Percentiles rank a stretch among this genome's conserved stretches.
These are phyloP conservation scores for Pangasius krempfi DNA, from an alignment of 2,797 vertebrate species.

Conservation along the genomic window DNA sequence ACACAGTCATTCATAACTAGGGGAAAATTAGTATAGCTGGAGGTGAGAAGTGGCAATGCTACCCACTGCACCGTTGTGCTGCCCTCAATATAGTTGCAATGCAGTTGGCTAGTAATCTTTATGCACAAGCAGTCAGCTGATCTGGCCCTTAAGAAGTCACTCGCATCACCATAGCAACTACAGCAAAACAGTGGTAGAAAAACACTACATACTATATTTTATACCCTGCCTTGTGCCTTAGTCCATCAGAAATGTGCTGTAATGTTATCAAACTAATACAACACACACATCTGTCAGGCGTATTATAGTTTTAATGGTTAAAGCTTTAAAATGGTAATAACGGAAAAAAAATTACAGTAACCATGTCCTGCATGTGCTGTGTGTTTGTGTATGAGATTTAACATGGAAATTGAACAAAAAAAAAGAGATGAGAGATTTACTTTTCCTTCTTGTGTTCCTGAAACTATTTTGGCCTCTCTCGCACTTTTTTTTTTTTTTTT, in stretches of 20 bases:
- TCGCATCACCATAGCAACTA: slow-evolving; percentile 11
- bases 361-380: not conserved
- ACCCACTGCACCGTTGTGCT: not conserved
- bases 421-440: not conserved
- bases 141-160: not conserved
- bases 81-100: not conserved
- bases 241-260: not conserved
- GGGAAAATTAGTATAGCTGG: not conserved
- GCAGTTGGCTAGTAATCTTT: not conserved
- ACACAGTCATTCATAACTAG: not conserved
- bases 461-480: not conserved
- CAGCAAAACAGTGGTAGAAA: not conserved
- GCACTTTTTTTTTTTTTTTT: not conserved
- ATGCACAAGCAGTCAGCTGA: not conserved
- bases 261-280: not conserved
- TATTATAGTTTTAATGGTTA: not conserved
- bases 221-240: not conserved
- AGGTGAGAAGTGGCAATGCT: not conserved
- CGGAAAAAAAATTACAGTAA: not conserved
- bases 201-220: not conserved
- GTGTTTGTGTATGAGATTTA: not conserved
- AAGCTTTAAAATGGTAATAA: not conserved
- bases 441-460: not conserved
- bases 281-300: not conserved
- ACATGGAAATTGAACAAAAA: not conserved